A percentile compares a stretch with the other conserved stretches of the same genome.
phyloP scores from a whole-genome alignment of 1,140 invertebrate genomes.

The Drosophila pseudoananassae region DNA sequence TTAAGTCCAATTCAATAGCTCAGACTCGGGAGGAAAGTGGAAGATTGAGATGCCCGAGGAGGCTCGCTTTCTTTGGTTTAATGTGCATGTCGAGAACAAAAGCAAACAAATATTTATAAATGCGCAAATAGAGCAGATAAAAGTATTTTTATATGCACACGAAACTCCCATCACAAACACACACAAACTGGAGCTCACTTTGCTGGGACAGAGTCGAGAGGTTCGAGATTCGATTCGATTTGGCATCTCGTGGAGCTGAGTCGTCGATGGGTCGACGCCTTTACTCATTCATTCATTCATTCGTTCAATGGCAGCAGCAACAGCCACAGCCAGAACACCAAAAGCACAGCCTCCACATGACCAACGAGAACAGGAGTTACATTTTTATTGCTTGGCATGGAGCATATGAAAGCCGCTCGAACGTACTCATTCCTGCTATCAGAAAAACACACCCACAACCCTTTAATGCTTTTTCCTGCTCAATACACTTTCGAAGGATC shows the following conservation, averaged over 20 bases:
- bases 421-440: conserved; percentile 23
- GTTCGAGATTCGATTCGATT: conserved; percentile 73
- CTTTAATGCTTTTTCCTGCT: conserved; percentile 36
- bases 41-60: conserved; percentile 14
- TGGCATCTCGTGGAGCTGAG: conserved; percentile 61
- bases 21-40: conserved; percentile 10
- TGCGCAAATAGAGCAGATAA: conserved; percentile 80
- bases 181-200: conserved; percentile 49
- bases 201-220: conserved; percentile 38
- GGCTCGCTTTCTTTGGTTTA: conserved; percentile 44
- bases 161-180: conserved; percentile 22
- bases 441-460: conserved; percentile 34
- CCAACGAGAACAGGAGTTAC: conserved; percentile 65
- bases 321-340: conserved; percentile 17
- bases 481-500: conserved; percentile 19
- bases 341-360: conserved; percentile 19
- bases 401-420: conserved; percentile 74
- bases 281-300: conserved; percentile 76
- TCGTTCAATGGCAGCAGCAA: conserved; percentile 51
- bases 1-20: conserved; percentile 64
- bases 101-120: conserved; percentile 80
- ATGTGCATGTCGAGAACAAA: conserved; percentile 70
- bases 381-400: conserved; percentile 79
- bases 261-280: conserved; percentile 76
- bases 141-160: conserved; percentile 78